These are phyloP conservation scores for Mythimna ferrago DNA, from an alignment of 2,888 invertebrate genomes.

Conservation along the genomic window DNA sequence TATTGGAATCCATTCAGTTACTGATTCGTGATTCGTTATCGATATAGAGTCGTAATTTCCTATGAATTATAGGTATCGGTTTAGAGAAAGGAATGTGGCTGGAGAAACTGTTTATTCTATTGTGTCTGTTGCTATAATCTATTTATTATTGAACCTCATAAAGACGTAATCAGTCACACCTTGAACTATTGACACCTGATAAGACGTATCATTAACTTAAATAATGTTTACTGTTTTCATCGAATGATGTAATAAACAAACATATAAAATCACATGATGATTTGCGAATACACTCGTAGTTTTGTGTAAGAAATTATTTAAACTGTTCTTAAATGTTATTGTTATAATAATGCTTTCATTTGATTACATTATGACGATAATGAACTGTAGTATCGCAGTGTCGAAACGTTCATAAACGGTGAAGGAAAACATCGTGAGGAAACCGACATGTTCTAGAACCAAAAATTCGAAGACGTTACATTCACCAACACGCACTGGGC, in stretches of 20 bases:
- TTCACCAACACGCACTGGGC: too few relatives aligned
- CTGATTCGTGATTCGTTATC: too few relatives aligned
- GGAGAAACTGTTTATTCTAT: neutral
- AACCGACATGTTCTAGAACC: too few relatives aligned
- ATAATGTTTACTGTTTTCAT: slow-evolving; percentile 65
- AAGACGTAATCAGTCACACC: slow-evolving; percentile 15
- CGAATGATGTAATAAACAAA: slow-evolving; percentile 70
- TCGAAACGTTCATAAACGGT: too few relatives aligned
- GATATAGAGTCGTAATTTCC: too few relatives aligned
- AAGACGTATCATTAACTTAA: slow-evolving; percentile 56
- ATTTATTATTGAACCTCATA: neutral
- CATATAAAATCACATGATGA: slow-evolving; percentile 35
- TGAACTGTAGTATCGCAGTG: neutral
- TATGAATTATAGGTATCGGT: neutral
- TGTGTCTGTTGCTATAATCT: neutral
- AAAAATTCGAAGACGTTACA: too few relatives aligned
- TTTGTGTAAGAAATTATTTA: slow-evolving; percentile 13
- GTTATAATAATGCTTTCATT: slow-evolving; percentile 38
- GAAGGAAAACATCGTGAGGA: too few relatives aligned
- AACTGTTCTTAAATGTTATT: neutral
- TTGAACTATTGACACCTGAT: slow-evolving; percentile 72
- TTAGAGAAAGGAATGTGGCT: neutral
- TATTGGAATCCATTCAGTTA: too few relatives aligned
- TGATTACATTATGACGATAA: slow-evolving; percentile 18
- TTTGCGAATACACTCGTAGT: slow-evolving; percentile 2